phyloP scores from a whole-genome alignment of 2,888 invertebrate species.

The Netelia melanura region DNA sequence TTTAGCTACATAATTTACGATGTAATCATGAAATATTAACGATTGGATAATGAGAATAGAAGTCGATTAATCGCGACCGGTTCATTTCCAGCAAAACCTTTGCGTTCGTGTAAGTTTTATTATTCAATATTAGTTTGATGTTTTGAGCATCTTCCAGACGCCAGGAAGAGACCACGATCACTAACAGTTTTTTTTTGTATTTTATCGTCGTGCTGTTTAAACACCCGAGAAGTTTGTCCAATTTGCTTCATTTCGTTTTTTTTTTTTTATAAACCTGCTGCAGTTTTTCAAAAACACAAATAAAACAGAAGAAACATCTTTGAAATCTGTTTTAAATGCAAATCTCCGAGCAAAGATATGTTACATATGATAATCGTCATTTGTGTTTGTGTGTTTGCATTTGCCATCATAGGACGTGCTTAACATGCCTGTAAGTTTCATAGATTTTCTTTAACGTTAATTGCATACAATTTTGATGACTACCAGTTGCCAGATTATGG shows the following conservation, averaged over 20 bases:
- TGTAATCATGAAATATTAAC: background rate
- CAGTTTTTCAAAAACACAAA: background rate
- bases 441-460: constrained; percentile 57
- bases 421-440: constrained; percentile 84
- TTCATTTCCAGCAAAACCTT: constrained; percentile 84
- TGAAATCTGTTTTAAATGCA: background rate
- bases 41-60: constrained; percentile 1
- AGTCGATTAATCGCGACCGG: constrained; percentile 59
- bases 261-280: background rate
- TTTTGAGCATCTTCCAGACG: constrained; percentile 31
- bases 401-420: constrained; percentile 83
- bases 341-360: constrained; percentile 34
- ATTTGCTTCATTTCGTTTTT: constrained; percentile 35
- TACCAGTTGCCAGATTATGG: background rate
- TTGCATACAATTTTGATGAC: constrained; percentile 50
- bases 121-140: constrained; percentile 20
- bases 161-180: background rate
- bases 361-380: constrained; percentile 65
- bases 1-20: background rate
- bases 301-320: background rate
- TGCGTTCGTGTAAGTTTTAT: constrained; percentile 84
- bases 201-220: constrained; percentile 10
- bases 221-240: background rate
- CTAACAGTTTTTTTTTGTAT: constrained; percentile 12
- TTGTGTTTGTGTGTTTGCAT: constrained; percentile 82